Percentiles rank a stretch among this genome's conserved stretches.
These are phyloP conservation scores for Syngnathus typhle DNA, from an alignment of 2,113 vertebrate genomes.

Conservation along the genomic window DNA sequence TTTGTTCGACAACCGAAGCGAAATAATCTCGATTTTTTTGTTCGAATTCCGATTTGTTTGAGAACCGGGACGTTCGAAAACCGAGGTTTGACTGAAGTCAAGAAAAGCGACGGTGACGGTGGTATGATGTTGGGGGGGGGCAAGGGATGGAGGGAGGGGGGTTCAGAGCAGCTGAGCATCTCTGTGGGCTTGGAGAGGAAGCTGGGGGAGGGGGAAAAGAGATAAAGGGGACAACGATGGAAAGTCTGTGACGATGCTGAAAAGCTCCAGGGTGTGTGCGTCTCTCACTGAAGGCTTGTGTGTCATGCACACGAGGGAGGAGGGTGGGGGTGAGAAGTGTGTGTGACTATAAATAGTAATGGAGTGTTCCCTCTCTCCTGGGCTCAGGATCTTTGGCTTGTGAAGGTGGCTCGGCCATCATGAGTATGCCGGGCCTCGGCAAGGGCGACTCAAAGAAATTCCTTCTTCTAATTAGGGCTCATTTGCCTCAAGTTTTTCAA, in stretches of 20 bases:
- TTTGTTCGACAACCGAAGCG: too few species aligned
- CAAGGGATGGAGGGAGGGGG: not conserved
- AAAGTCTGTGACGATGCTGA: not conserved
- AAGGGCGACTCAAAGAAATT: not conserved
- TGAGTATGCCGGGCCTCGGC: not conserved
- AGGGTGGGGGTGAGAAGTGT: not conserved
- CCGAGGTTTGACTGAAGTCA: too few species aligned
- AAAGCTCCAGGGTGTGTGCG: constrained; percentile 8
- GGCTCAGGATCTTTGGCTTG: not conserved
- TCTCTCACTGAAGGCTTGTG: not conserved
- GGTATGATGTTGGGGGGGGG: not conserved
- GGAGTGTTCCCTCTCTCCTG: not conserved
- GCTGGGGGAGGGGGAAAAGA: not conserved
- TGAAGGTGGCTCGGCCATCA: not conserved
- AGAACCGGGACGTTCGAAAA: too few species aligned
- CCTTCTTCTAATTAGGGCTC: too few species aligned
- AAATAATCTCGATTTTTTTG: too few species aligned
- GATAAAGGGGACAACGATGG: not conserved
- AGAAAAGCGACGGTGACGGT: not conserved
- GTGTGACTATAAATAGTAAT: not conserved
- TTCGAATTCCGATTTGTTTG: too few species aligned
- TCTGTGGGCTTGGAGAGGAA: not conserved
- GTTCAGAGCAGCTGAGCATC: not conserved
- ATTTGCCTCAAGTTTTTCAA: too few species aligned
- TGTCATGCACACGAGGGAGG: not conserved